Evolutionary conservation across 53 echinoderm and acorn worm genomes (phyloP), one percentile per base, ranked within the genome.

Genomic region (Astropecten irregularis): DNA sequence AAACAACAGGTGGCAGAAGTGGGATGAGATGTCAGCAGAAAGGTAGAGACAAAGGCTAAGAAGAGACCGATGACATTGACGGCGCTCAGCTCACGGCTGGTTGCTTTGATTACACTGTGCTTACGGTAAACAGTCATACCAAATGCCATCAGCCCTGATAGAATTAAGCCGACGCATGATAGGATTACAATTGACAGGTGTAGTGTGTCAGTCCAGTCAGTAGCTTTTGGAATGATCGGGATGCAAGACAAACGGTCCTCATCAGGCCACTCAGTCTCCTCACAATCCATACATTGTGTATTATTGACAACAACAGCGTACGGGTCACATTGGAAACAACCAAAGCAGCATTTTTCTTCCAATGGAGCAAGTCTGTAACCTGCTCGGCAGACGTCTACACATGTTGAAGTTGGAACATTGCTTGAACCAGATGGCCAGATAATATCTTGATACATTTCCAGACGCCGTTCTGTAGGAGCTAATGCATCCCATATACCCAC

Each of bases 291-390:
- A 40, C 93, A 93, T 15, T 47, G 33, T 3, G 83, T 84, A 8
- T 42, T 59, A n/a, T 82, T 90, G 44, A 53, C 32, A 18, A 86
- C 72, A 29, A 83, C 59, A 34, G 89, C 89, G n/a, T 82, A 49
- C 20, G 21, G 42, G 15, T 44, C 22, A 30, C 92, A 92, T 37
- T 74, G 68, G 33, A 67, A 39, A 42, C 92, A 92, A 4, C 86
- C 83, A 86, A 89, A 92, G 71, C 92, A 92, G 49, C 92, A 92
- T 40, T 68, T 32, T 34, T 65, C 84, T 40, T 86, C 57, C 34
- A 82, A 74, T 1, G 68, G 68, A n/a, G 66, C 71, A 20, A 82
- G 66, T 9, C 66, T 66, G 37, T 51, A 73, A 2, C 63, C 69
- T 0, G 73, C 28, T 11, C 72, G 58, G 54, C 92, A 92, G n/a